Conservation (phyloP, 2,113 vertebrate species). For the Falco punctatus region DNA sequence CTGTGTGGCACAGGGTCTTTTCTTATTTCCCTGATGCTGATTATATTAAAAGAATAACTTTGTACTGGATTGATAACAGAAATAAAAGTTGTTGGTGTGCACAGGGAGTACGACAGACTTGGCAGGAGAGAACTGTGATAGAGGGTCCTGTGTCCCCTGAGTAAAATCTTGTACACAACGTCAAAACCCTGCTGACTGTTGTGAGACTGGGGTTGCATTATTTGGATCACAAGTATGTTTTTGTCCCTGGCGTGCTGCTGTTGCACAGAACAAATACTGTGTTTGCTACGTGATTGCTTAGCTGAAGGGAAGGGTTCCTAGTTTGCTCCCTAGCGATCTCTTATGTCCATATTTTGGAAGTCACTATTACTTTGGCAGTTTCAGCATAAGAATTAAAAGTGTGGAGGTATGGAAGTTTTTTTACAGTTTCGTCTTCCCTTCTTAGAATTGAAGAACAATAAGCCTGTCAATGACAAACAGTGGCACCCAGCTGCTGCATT, state of each 20-base stretch:
- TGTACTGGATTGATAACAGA: not conserved
- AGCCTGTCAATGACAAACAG: not conserved
- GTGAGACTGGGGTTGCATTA: fast-evolving
- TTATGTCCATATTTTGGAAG: not conserved
- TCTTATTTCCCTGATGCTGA: not conserved
- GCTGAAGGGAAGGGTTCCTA: not conserved
- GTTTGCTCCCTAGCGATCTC: not conserved
- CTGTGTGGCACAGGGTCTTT: not conserved
- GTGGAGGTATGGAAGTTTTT: not conserved
- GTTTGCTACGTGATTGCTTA: not conserved
- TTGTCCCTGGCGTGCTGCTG: not conserved
- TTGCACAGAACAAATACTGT: not conserved
- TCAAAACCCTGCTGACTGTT: not conserved
- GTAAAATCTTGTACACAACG: not conserved
- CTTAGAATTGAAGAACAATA: not conserved
- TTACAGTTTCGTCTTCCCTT: not conserved
- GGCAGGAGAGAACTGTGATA: not conserved
- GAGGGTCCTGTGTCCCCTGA: fast-evolving
- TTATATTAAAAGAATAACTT: not conserved
- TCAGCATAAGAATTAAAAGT: not conserved
- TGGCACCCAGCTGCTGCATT: not conserved
- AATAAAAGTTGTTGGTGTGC: not conserved
- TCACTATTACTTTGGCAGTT: not conserved
- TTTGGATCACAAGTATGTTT: not conserved
- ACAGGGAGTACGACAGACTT: not conserved